Conservation (phyloP, 2,113 vertebrate genomes). For the Galemys pyrenaicus region DNA sequence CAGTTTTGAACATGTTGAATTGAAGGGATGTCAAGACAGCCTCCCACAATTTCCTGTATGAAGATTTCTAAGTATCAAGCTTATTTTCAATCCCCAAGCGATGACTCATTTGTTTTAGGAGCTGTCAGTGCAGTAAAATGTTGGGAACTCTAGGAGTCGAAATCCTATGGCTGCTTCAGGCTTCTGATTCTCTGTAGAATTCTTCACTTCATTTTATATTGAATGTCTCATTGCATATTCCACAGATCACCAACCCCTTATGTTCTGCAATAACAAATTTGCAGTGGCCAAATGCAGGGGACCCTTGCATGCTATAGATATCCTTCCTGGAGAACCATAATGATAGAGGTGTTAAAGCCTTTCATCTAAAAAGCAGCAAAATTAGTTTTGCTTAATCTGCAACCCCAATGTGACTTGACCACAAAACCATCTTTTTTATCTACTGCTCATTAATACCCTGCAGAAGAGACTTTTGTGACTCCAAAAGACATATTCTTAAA, state of each 20-base stretch:
- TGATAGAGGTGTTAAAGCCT: neutral
- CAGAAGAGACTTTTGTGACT: neutral
- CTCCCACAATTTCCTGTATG: neutral
- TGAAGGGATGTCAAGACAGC: neutral
- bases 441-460: neutral
- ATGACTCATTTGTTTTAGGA: neutral
- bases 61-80: neutral
- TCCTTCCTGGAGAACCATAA: neutral
- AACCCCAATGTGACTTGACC: neutral
- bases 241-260: neutral
- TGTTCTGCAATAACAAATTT: neutral
- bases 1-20: neutral
- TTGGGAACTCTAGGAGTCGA: neutral
- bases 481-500: neutral
- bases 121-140: neutral
- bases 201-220: neutral
- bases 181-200: neutral
- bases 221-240: neutral
- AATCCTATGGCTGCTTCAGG: neutral
- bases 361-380: neutral
- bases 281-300: neutral
- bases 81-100: neutral
- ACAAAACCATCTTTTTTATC: neutral
- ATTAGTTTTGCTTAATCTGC: neutral
- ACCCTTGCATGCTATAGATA: rapidly evolving